Base-by-base conservation (phyloP, 2,113 vertebrate genomes). In the Microcebus jonahi region DNA sequence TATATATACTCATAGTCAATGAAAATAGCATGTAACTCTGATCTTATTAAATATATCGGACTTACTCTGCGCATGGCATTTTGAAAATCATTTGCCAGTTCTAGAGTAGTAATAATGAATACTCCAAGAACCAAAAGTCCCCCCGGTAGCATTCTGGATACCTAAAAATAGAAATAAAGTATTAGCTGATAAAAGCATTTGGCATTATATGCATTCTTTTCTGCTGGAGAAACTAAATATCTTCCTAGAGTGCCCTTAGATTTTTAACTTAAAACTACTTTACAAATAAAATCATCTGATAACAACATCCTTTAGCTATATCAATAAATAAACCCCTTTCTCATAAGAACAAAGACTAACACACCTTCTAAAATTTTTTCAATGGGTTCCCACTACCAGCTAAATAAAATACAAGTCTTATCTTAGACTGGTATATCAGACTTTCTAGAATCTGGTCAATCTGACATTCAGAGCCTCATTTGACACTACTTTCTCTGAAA, bases 111-210 rank as follows among this genome's bases (percentile, higher is more conserved):
- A 95, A 99, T 97, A 85, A 99, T 98, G 96, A 99, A 99, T 42
- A 99, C 98, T 84, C 99, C 99, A 34, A 99, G 96, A 76, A 99
- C 98, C 87, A 98, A 94, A 89, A 99, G 95, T 55, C 99, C 99
- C 70, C 99, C 99, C 17, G 99, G 99, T 55, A 99, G 98, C 99
- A 99, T 99, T 96, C 99, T 98, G 96, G 99, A 99, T 75, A 99
- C 99, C 99, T 99, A 95, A 12, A 88, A 97, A 88, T n/a, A 92
- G 31, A 95, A 97, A 97, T 6, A 91, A 0, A 95, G 31, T 39
- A 90, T 97, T 79, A 97, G 80, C 7, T 89, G 55, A 73, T 11
- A 71, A 73, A 83, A 93, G 31, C 17, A 93, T 87, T 83, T 87
- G 67, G 55, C 31, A 70, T 75, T 80, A 68, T 55, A 83, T 25